Evolutionary conservation across 2,797 vertebrate genomes (phyloP).

Genomic region (Hylomyscus alleni): DNA sequence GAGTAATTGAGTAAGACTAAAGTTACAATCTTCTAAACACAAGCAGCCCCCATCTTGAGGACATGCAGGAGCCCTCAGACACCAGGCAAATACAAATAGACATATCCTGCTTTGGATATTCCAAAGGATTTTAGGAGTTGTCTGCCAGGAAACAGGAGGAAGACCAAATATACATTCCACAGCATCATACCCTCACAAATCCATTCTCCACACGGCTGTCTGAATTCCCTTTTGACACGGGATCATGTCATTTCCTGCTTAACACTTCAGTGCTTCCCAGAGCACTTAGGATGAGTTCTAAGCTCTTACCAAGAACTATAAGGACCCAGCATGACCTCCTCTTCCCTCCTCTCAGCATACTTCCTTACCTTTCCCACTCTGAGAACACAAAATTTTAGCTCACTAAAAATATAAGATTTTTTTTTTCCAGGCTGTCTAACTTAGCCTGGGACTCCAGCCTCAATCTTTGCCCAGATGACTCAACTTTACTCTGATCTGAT

Average conservation of each 20-base stretch:
- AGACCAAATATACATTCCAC: conserved; percentile 36
- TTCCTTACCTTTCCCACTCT: conserved; percentile 8
- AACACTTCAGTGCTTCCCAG: conserved; percentile 28
- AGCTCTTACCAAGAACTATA: conserved; percentile 39
- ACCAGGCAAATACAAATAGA: background rate
- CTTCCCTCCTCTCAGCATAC: background rate
- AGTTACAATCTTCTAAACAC: background rate
- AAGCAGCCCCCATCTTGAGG: background rate
- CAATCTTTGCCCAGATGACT: background rate
- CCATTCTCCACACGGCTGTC: background rate
- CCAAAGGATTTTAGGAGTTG: conserved; percentile 16
- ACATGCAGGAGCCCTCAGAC: background rate
- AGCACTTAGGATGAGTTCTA: conserved; percentile 6
- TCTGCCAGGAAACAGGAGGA: conserved; percentile 24
- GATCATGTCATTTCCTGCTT: conserved; percentile 70
- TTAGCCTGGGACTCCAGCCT: background rate
- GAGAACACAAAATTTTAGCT: background rate
- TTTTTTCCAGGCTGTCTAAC: background rate
- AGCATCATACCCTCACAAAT: conserved; percentile 1
- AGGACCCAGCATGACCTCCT: conserved; percentile 29
- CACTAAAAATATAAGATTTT: background rate
- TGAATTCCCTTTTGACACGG: conserved; percentile 48
- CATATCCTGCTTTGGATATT: conserved; percentile 7
- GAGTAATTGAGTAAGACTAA: background rate
- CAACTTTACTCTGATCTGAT: conserved; percentile 11